Base-by-base conservation (phyloP, 2,797 vertebrate genomes). In the Rhinogobio ventralis region DNA sequence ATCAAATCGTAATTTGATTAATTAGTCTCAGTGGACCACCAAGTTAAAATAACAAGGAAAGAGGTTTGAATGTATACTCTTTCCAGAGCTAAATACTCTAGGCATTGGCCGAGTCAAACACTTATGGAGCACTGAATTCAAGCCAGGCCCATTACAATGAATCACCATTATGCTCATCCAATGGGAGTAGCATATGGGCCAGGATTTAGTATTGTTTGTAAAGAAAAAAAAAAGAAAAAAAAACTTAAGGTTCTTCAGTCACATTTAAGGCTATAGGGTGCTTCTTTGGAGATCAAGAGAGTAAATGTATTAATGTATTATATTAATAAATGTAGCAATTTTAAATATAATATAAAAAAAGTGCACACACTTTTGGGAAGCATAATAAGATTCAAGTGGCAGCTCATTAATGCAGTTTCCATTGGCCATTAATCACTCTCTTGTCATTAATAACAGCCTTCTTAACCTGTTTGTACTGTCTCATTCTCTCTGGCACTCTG, bases 1-100 rank as follows among this genome's bases (percentile, higher is more conserved):
- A 89, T 86, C 85, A 88, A 79, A 1, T 67, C 62, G 17, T 92
- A 90, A 92, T 93, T 89, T 88, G 86, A 93, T 92, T 91, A 85
- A 90, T 88, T 92, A 88, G 86, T 85, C 87, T 86, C 49, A 1
- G 5, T 74, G 86, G 78, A 74, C 68, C 72, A 46, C 60, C 39
- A 17, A 75, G 81, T 84, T n/a, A n/a, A 69, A 25, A 90, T 91
- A 88, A 89, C 87, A 88, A 89, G 86, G 88, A 89, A 86, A 87
- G 85, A 75, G 7, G 33, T 28, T 74, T 88, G 69, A 25, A 17
- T 69, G 39, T 69, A 53, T 11, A 1, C 23, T 69, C 36, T 71
- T 36, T n/a, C 62, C 30, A n/a, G 20, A 13, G 25, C 79, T 86
- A 62, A 86, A 82, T 23, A 51, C 23, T 42, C 11, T 60, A 68